Evolutionary conservation across 2,888 invertebrate species (phyloP), one percentile per base, ranked within the genome.

Genomic region (Labia minor): DNA sequence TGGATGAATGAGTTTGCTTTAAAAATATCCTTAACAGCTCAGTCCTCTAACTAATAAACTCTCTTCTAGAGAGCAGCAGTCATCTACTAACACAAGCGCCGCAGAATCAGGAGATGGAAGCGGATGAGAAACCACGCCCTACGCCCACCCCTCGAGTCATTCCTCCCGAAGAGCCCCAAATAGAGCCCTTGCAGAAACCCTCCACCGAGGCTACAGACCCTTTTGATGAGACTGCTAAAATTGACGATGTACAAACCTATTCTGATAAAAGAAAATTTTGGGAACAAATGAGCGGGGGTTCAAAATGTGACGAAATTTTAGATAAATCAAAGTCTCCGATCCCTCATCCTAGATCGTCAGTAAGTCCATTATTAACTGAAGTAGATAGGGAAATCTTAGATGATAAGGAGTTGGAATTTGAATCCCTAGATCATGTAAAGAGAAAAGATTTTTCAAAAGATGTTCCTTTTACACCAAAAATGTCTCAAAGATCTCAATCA

Each of bases 231-330:
- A 61, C 49, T 21, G 21, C 66, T 2, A 16, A 21, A 18, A 63
- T 63, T 19, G 74, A 73, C 68, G 73, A 75, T 67, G 72, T 75
- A 37, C 77, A 77, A 71, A 78, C 77, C 67, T 81, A 81, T 71
- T 77, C 77, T 16, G 78, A 79, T 66, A 78, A 78, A 70, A 81
- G 80, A 72, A 78, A 78, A 70, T 82, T 82, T 72, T 82, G 82
- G 82, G 82, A 82, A 70, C 72, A 75, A 77, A 73, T 72, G 76
- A 79, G 66, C 69, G 74, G 65, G 63, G 70, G 68, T 66, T 19
- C 64, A 74, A 74, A 69, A 76, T 71, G 72, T 76, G 37, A 73
- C 74, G 73, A 77, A 75, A 68, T 68, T 75, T 62, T 73, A 74
- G 63, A 77, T 77, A 71, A 73, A 72, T 62, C 65, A 37, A 68